phyloP scores from a whole-genome alignment of 2,113 vertebrate genomes.

The Epinephelus moara region DNA sequence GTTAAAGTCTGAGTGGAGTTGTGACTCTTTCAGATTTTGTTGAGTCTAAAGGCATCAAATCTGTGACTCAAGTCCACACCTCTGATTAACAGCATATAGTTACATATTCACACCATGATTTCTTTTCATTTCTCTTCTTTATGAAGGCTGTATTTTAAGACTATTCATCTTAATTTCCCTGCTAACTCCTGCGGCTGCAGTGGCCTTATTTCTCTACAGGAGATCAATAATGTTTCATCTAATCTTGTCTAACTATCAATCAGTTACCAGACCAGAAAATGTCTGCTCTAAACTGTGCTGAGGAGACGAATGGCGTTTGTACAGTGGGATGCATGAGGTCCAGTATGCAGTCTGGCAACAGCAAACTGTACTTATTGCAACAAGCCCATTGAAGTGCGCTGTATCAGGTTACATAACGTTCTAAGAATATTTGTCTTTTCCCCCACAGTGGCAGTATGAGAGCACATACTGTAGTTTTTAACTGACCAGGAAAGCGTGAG shows the following conservation, averaged over 20 bases:
- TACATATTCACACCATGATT: neutral
- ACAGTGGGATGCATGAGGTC: constrained; percentile 4
- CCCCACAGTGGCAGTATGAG: constrained; percentile 31
- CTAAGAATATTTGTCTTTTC: constrained; percentile 59
- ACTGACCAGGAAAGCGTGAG: constrained; percentile 1
- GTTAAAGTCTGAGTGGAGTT: too few relatives aligned
- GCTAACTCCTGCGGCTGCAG: constrained; percentile 2
- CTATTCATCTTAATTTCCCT: neutral
- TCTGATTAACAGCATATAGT: neutral
- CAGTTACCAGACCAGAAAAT: constrained; percentile 41
- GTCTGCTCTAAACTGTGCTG: constrained; percentile 5
- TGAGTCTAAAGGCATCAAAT: too few relatives aligned
- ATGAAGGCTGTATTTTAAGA: neutral
- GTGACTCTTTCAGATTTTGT: too few relatives aligned
- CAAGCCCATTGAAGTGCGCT: constrained; percentile 25
- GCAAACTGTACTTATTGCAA: constrained; percentile 55
- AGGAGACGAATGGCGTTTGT: constrained; percentile 14
- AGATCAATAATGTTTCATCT: constrained; percentile 25
- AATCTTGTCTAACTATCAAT: constrained; percentile 39
- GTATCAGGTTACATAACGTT: constrained; percentile 47
- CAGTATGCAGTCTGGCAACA: constrained; percentile 14
- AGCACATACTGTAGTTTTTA: constrained; percentile 24
- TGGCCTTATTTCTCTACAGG: constrained; percentile 4
- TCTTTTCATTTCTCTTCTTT: neutral
- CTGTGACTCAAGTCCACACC: too few relatives aligned